These are phyloP conservation scores for Gulo gulo DNA, from an alignment of 2,113 vertebrate species.

Conservation along the genomic window DNA sequence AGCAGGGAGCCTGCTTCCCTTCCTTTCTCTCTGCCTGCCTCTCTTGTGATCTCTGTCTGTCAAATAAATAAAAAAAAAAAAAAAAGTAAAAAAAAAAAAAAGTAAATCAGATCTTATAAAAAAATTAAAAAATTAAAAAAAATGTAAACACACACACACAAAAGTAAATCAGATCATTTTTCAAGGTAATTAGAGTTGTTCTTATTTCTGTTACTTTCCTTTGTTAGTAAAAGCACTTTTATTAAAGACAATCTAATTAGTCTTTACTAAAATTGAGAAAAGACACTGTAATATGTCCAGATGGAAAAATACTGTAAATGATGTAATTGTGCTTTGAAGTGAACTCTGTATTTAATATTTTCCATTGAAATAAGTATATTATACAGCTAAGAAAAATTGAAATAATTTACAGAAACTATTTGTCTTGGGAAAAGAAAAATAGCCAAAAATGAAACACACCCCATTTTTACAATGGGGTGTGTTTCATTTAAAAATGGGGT, in stretches of 20 bases:
- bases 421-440: neutral
- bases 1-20: too few relatives aligned
- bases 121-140: too few relatives aligned
- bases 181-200: neutral
- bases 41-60: too few relatives aligned
- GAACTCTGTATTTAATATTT: neutral
- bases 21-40: too few relatives aligned
- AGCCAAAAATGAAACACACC: neutral
- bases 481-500: too few relatives aligned
- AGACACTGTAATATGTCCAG: neutral
- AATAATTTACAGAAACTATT: neutral
- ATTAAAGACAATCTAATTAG: neutral
- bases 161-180: neutral
- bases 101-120: neutral
- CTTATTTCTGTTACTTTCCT: neutral
- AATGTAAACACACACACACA: too few relatives aligned
- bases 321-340: neutral
- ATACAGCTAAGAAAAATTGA: conserved; percentile 20
- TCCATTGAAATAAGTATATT: neutral
- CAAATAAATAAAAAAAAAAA: too few relatives aligned
- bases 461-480: too few relatives aligned
- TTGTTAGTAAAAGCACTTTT: neutral
- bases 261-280: neutral
- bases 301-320: neutral
- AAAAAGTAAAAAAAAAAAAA: too few relatives aligned